These are phyloP conservation scores for Aegotheles bennettii DNA, from an alignment of 2,113 vertebrate species.

Conservation along the genomic window DNA sequence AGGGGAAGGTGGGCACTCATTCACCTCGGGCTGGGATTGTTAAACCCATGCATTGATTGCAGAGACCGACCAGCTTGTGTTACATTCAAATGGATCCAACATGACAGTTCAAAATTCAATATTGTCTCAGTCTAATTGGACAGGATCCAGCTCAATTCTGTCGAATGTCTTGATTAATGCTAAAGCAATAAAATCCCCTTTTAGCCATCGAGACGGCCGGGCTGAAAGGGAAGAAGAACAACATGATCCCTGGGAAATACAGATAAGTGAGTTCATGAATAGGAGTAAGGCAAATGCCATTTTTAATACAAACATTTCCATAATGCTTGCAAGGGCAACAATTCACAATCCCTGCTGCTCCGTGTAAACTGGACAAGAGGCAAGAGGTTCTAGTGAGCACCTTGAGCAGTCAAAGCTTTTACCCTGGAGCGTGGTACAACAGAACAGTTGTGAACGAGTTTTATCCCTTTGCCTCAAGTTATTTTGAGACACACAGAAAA, in stretches of 20 bases:
- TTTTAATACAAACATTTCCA: background rate
- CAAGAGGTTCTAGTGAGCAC: background rate
- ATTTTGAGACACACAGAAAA: background rate
- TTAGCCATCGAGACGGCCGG: background rate
- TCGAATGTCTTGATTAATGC: background rate
- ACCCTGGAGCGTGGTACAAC: background rate
- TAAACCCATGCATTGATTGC: background rate
- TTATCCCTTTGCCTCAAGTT: background rate
- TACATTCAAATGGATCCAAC: background rate
- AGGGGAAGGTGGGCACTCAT: background rate
- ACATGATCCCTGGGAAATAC: background rate
- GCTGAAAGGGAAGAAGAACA: background rate
- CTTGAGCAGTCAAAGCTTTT: background rate
- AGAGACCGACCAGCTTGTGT: background rate
- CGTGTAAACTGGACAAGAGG: background rate
- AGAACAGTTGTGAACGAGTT: background rate
- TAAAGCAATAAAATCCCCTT: conserved; percentile 19
- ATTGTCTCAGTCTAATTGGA: background rate
- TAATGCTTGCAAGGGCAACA: background rate
- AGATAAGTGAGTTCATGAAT: background rate
- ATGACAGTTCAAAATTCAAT: background rate
- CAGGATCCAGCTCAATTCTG: background rate
- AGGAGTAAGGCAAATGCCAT: background rate
- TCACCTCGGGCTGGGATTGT: background rate
- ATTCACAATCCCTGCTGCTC: background rate